Evolutionary conservation across 2,797 vertebrate genomes (phyloP).

Genomic region (Molossus molossus): DNA sequence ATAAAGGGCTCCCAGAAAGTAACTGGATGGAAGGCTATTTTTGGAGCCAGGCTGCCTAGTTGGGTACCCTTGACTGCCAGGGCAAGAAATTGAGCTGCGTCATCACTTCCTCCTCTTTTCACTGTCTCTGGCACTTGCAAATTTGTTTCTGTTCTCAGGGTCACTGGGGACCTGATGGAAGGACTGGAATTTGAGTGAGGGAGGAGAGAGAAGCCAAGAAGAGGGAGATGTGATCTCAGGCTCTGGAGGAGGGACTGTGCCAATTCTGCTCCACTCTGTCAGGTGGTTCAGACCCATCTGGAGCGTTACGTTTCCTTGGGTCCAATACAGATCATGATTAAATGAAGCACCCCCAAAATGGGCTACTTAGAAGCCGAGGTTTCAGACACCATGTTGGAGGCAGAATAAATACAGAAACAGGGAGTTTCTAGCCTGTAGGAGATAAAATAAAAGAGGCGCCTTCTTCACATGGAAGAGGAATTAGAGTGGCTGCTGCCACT

Average conservation of each 20-base stretch:
- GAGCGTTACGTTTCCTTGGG: neutral
- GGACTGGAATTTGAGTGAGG: neutral
- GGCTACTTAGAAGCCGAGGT: neutral
- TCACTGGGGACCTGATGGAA: conserved; percentile 4
- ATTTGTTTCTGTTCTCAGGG: conserved; percentile 58
- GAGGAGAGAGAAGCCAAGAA: neutral
- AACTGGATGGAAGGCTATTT: conserved; percentile 57
- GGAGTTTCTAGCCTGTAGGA: neutral
- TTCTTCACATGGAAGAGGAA: neutral
- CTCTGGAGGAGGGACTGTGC: neutral
- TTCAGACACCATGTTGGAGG: neutral
- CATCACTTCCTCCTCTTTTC: neutral
- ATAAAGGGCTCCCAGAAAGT: neutral
- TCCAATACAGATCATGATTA: neutral
- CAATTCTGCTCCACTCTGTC: neutral
- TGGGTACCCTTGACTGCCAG: conserved; percentile 13
- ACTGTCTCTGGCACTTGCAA: conserved; percentile 4
- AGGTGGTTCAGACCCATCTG: conserved; percentile 1
- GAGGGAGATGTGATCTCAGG: neutral
- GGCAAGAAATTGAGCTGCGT: neutral
- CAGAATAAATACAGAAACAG: neutral
- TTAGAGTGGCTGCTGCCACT: neutral
- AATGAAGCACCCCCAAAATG: neutral
- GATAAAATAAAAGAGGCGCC: neutral
- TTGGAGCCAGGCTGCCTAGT: conserved; percentile 52